Evolutionary conservation across 2,113 vertebrate genomes (phyloP).

Genomic region (Silurus asotus): DNA sequence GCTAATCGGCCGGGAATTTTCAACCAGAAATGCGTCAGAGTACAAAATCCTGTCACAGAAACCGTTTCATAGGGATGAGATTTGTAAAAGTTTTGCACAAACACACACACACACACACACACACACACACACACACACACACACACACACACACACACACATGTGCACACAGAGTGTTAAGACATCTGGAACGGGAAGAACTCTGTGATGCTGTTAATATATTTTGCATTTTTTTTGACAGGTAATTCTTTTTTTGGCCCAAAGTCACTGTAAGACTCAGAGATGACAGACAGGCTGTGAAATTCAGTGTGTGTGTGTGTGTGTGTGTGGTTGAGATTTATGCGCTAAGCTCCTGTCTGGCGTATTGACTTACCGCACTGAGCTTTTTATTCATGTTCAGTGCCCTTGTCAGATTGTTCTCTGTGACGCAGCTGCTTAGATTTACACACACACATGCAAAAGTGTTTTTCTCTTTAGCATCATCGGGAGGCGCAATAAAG

Average conservation of each 20-base stretch:
- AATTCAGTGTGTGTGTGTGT: slow-evolving; percentile 45
- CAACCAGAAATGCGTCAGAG: too few relatives aligned
- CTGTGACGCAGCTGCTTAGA: slow-evolving; percentile 44
- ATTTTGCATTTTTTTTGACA: slow-evolving; percentile 11
- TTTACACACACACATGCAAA: slow-evolving; percentile 7
- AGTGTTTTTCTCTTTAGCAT: slow-evolving; percentile 10
- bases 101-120: not conserved
- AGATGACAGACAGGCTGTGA: slow-evolving; percentile 21
- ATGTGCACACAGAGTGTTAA: not conserved
- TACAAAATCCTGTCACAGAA: too few relatives aligned
- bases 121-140: not conserved
- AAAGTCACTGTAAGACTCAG: not conserved
- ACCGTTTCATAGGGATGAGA: too few relatives aligned
- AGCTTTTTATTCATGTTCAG: slow-evolving; percentile 67
- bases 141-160: not conserved
- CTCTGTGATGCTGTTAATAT: not conserved
- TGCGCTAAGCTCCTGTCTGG: slow-evolving; percentile 61
- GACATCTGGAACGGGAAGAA: not conserved
- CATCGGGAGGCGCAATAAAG: slow-evolving; percentile 21
- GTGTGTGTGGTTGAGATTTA: slow-evolving; percentile 52
- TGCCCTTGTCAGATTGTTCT: slow-evolving; percentile 53
- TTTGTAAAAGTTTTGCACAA: not conserved
- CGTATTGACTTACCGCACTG: slow-evolving; percentile 65
- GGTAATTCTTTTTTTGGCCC: slow-evolving; percentile 25
- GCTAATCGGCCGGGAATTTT: too few relatives aligned